phyloP scores from a whole-genome alignment of 2,113 vertebrate genomes.

The Gadus macrocephalus region DNA sequence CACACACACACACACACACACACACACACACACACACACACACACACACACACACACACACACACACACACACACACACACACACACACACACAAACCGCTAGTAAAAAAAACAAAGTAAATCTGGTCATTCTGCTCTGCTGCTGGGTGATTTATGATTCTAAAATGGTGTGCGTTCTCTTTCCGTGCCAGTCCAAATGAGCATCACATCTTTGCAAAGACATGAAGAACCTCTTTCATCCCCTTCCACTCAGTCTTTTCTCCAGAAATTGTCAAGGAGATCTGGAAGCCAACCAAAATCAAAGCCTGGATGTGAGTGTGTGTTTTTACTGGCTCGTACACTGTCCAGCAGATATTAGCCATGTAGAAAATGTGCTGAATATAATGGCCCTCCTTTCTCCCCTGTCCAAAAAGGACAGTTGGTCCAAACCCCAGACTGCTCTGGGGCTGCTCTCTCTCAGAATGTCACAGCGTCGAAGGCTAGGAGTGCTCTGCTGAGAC shows the following conservation, averaged over 20 bases:
- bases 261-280: constrained; percentile 64
- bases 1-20: no score
- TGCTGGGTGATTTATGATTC: constrained; percentile 39
- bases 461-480: constrained; percentile 60
- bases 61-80: no score
- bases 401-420: constrained; percentile 71
- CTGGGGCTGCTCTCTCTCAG: constrained; percentile 63
- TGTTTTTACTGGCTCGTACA: constrained; percentile 72
- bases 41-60: no score
- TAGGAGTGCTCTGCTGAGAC: constrained; percentile 40
- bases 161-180: constrained; percentile 34
- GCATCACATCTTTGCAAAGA: constrained; percentile 35
- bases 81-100: background rate
- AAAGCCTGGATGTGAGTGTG: constrained; percentile 55
- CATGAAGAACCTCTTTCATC: constrained; percentile 36
- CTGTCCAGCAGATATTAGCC: constrained; percentile 73
- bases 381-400: constrained; percentile 53
- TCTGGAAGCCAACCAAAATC: constrained; percentile 54
- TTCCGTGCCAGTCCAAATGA: constrained; percentile 49
- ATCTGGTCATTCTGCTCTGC: constrained; percentile 20
- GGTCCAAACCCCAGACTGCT: constrained; percentile 66
- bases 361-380: constrained; percentile 76
- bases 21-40: no score
- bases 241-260: constrained; percentile 30
- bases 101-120: no score